phyloP scores from a whole-genome alignment of 2,888 invertebrate genomes.

The Dicyrtomina minuta region DNA sequence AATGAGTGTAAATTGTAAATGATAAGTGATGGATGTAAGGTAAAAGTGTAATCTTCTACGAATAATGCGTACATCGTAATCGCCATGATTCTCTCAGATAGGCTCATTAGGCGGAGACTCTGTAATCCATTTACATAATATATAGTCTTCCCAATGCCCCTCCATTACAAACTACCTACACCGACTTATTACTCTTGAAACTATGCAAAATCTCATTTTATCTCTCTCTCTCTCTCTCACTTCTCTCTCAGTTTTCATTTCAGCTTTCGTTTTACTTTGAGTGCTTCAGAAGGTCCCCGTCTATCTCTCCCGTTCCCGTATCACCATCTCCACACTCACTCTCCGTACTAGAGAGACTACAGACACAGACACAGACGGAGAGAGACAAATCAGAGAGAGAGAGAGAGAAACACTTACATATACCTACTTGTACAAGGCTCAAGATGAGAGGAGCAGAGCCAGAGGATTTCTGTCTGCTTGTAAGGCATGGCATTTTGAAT shows the following conservation, averaged over 20 bases:
- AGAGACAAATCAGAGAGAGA: no score
- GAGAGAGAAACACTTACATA: no score
- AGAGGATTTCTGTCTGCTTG: constrained; percentile 18
- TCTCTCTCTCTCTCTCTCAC: background rate
- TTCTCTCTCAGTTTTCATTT: no score
- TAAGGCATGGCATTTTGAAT: constrained; percentile 32
- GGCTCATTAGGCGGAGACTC: constrained; percentile 28
- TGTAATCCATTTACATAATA: constrained; percentile 30
- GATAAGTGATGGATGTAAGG: constrained; percentile 23
- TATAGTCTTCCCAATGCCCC: constrained; percentile 21
- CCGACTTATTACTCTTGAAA: background rate
- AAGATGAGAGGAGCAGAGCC: background rate
- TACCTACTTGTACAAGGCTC: no score
- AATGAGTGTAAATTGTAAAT: constrained; percentile 14
- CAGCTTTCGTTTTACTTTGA: constrained; percentile 6
- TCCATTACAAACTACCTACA: constrained; percentile 26
- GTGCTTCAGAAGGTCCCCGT: background rate
- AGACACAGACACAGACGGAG: background rate
- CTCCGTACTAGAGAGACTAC: background rate
- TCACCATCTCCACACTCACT: background rate
- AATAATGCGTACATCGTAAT: constrained; percentile 26
- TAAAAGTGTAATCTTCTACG: constrained; percentile 15
- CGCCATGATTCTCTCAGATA: constrained; percentile 25
- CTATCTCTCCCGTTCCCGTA: background rate
- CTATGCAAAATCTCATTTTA: constrained; percentile 3